phyloP scores from a whole-genome alignment of 2,113 vertebrate genomes.

The Prochilodus magdalenae region DNA sequence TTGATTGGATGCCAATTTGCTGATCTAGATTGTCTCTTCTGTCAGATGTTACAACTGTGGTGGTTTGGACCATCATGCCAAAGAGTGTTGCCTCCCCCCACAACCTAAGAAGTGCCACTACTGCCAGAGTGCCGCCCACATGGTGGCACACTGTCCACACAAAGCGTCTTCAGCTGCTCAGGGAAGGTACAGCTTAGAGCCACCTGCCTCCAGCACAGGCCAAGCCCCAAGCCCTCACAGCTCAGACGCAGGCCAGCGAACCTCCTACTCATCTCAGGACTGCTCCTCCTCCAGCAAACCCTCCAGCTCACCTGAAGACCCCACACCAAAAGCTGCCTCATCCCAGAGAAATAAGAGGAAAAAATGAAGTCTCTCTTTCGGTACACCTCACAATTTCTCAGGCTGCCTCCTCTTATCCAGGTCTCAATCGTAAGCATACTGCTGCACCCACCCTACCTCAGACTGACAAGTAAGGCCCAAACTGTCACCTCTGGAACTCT shows the following conservation, averaged over 20 bases:
- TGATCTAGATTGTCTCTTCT: constrained; percentile 14
- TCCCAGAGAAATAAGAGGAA: constrained; percentile 88
- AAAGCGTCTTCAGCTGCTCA: constrained; percentile 87
- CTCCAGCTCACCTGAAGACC: constrained; percentile 79
- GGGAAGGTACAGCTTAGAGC: constrained; percentile 84
- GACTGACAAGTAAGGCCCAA: constrained; percentile 50
- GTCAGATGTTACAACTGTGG: constrained; percentile 97
- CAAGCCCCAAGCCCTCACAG: constrained; percentile 70
- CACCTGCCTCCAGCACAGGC: constrained; percentile 72
- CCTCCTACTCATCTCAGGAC: constrained; percentile 79
- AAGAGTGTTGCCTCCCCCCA: constrained; percentile 95
- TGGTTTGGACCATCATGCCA: constrained; percentile 96
- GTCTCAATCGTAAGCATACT: background rate
- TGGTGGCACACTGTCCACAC: constrained; percentile 92
- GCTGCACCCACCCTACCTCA: constrained; percentile 75
- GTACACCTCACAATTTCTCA: background rate
- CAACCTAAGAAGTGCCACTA: constrained; percentile 98
- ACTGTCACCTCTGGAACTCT: constrained; percentile 50
- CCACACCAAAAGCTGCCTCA: constrained; percentile 83
- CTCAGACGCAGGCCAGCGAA: constrained; percentile 68
- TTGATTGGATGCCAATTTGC: background rate
- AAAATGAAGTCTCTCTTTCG: constrained; percentile 60
- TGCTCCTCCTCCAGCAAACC: constrained; percentile 74
- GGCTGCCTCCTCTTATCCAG: constrained; percentile 4
- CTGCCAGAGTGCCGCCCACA: constrained; percentile 96